Conservation (phyloP, 2,888 invertebrate species). For the Elysia crispata region DNA sequence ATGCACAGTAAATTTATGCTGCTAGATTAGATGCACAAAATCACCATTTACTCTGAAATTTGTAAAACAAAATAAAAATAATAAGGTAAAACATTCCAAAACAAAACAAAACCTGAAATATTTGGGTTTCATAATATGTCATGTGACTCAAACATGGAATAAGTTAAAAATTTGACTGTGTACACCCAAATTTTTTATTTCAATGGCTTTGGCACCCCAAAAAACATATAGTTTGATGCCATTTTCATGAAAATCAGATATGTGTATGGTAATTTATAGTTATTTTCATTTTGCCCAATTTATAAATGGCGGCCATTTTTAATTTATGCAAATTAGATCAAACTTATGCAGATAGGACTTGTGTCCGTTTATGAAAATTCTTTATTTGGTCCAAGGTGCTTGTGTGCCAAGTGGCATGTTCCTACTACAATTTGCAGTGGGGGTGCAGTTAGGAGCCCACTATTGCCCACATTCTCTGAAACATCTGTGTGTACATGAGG, state of each 20-base stretch:
- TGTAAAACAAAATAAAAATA: no score
- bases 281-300: background rate
- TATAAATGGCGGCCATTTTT: background rate
- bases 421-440: no score
- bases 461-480: no score
- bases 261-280: background rate
- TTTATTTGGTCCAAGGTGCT: background rate
- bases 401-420: no score
- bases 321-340: background rate
- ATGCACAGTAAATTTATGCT: no score
- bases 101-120: no score
- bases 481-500: no score
- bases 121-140: no score
- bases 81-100: no score
- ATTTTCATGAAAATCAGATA: background rate
- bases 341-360: background rate
- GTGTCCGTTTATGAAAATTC: conserved; percentile 3
- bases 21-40: no score
- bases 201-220: background rate
- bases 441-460: no score
- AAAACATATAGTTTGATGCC: background rate
- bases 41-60: no score
- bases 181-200: conserved; percentile 1
- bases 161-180: background rate
- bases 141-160: background rate